Evolutionary conservation across 2,113 vertebrate species (phyloP).

Genomic region (Globicephala melas): DNA sequence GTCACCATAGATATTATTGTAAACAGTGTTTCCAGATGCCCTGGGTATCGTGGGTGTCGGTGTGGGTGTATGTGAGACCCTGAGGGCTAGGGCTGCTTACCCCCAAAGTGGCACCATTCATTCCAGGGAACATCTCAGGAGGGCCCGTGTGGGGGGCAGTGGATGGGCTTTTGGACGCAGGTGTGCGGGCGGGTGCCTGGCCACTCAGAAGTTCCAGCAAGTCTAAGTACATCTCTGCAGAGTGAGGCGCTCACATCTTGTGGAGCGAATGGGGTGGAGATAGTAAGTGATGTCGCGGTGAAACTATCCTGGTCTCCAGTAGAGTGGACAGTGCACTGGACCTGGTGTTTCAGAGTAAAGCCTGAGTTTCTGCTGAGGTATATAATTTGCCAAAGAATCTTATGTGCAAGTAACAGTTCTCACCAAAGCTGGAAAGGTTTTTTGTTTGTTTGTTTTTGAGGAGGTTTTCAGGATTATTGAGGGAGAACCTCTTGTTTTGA

Average conservation of each 20-base stretch:
- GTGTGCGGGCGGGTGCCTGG: rapidly evolving
- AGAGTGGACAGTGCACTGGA: no score
- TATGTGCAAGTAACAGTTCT: neutral
- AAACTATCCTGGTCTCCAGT: neutral
- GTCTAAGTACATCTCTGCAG: neutral
- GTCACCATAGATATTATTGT: neutral
- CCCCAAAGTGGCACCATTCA: neutral
- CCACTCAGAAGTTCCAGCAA: neutral
- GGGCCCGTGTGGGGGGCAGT: neutral
- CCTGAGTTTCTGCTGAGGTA: neutral
- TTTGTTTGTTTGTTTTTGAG: neutral
- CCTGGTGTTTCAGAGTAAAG: neutral
- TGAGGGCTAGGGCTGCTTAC: neutral
- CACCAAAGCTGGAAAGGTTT: neutral
- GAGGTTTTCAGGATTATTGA: neutral
- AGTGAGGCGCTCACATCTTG: neutral
- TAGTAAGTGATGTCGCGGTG: neutral
- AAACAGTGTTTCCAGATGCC: neutral
- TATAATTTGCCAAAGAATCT: neutral
- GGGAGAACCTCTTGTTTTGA: neutral
- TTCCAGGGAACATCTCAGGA: neutral
- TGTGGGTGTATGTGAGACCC: neutral
- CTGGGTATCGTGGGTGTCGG: no score
- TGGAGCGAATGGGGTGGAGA: neutral
- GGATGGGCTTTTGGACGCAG: neutral